Evolutionary conservation across 2,797 vertebrate genomes (phyloP).

Genomic region (Antennarius maculatus): DNA sequence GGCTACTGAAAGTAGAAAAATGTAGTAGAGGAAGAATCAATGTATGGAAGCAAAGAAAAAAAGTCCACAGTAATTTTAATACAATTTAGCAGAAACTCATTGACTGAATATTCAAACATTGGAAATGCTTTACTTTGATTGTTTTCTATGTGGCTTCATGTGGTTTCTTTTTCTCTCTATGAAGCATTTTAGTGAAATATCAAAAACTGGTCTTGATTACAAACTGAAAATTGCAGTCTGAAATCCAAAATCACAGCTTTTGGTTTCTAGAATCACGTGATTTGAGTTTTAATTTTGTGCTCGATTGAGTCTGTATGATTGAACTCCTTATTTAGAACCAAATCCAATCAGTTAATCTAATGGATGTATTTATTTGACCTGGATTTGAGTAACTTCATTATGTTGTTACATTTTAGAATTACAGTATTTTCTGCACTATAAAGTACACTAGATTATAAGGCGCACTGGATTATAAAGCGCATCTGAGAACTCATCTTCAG

Average conservation of each 20-base stretch:
- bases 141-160: background rate
- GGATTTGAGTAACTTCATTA: background rate
- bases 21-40: background rate
- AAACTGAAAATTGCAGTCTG: too few species aligned
- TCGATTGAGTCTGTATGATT: background rate
- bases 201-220: too few species aligned
- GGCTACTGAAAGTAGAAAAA: background rate
- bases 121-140: background rate
- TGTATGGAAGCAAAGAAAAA: slow-evolving; percentile 11
- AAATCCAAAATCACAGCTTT: background rate
- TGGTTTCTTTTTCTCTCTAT: background rate
- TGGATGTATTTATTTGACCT: background rate
- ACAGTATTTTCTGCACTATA: background rate
- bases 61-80: background rate
- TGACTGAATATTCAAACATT: background rate
- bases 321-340: background rate
- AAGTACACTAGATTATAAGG: too few species aligned
- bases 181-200: too few species aligned
- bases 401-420: background rate
- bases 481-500: too few species aligned
- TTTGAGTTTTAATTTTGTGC: background rate
- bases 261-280: background rate
- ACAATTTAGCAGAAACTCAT: background rate
- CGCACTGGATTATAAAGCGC: too few species aligned
- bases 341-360: too few species aligned